Conservation (phyloP, 2,797 vertebrate genomes). For the Lutjanus argentimaculatus region DNA sequence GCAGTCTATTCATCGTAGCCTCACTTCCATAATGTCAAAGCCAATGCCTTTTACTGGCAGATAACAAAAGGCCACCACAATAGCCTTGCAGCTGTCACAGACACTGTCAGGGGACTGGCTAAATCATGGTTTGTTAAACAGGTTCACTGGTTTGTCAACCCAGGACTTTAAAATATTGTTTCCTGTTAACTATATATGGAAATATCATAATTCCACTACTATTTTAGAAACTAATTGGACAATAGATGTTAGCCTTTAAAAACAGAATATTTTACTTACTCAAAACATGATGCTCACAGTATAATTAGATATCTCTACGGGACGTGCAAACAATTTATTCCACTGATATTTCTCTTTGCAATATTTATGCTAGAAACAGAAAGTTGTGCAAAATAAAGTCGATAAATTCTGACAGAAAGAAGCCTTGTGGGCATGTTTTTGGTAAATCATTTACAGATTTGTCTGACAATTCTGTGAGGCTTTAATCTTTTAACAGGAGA, state of each 20-base stretch:
- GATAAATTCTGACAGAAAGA: background rate
- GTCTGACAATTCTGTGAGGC: background rate
- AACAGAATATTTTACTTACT: background rate
- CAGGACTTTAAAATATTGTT: background rate
- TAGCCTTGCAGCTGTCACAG: constrained; percentile 43
- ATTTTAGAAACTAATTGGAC: background rate
- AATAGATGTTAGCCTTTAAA: background rate
- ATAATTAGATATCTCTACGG: background rate
- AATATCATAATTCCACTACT: background rate
- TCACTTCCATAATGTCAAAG: constrained; percentile 35
- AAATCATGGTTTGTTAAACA: constrained; percentile 32
- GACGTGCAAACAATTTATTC: background rate
- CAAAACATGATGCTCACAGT: background rate
- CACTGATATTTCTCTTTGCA: background rate
- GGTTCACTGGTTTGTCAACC: constrained; percentile 2
- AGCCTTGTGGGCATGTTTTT: background rate
- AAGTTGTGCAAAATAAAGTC: background rate
- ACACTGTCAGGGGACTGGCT: constrained; percentile 21
- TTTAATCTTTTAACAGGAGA: background rate
- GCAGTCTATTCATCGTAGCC: constrained; percentile 31
- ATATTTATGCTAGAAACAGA: background rate
- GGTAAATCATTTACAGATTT: background rate
- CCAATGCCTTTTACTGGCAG: constrained; percentile 39
- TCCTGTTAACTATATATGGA: background rate
- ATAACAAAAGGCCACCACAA: constrained; percentile 50